These are phyloP conservation scores for Thereva nobilitata DNA, from an alignment of 2,888 invertebrate genomes.

Conservation along the genomic window DNA sequence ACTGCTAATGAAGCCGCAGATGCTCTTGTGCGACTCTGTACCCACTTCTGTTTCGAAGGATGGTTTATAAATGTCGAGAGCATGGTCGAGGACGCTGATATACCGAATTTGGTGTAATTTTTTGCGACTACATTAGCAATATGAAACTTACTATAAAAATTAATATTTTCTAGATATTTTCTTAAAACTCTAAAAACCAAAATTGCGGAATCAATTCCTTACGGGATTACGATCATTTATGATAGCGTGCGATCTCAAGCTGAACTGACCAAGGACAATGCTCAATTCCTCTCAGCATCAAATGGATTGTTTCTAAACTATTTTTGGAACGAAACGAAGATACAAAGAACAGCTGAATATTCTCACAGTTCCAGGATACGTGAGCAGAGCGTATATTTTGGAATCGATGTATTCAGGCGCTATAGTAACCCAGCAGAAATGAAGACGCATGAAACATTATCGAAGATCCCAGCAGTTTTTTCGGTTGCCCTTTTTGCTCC, in stretches of 20 bases:
- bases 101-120: conserved; percentile 52
- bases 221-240: conserved; percentile 81
- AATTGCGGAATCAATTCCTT: conserved; percentile 39
- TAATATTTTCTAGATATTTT: conserved; percentile 48
- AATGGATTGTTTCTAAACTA: no score
- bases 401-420: conserved; percentile 93
- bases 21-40: conserved; percentile 72
- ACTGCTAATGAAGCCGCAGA: conserved; percentile 67
- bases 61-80: conserved; percentile 98
- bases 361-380: no score
- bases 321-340: no score
- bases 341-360: no score
- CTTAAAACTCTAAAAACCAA: conserved; percentile 48
- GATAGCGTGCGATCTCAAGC: no score
- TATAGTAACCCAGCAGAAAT: conserved; percentile 82
- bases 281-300: no score
- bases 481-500: conserved; percentile 94
- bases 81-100: conserved; percentile 58
- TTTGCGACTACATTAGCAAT: background rate
- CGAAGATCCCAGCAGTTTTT: conserved; percentile 65
- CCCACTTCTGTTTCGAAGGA: conserved; percentile 85
- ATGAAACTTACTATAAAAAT: conserved; percentile 3
- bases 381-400: conserved; percentile 73
- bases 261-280: no score
- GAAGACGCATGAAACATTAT: conserved; percentile 73